Evolutionary conservation across 2,797 vertebrate genomes (phyloP).

Genomic region (Enteromius radiatus): DNA sequence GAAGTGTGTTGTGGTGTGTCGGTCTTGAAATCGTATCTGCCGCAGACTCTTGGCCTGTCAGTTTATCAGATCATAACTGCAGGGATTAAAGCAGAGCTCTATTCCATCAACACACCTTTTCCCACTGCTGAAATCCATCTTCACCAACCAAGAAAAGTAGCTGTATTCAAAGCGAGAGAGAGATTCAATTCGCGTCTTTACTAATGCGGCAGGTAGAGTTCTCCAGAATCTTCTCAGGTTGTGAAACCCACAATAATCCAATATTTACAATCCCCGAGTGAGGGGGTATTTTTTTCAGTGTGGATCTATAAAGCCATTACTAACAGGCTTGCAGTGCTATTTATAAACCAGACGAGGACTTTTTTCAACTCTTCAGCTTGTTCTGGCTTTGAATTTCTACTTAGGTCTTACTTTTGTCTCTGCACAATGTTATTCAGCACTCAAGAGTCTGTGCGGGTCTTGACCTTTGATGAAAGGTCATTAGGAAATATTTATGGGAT

Average conservation of each 20-base stretch:
- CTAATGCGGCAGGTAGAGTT: conserved; percentile 55
- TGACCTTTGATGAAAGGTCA: conserved; percentile 8
- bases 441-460: neutral
- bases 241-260: conserved; percentile 64
- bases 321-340: conserved; percentile 64
- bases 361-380: conserved; percentile 40
- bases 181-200: conserved; percentile 40
- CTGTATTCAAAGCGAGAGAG: conserved; percentile 8
- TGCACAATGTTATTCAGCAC: conserved; percentile 13
- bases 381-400: conserved; percentile 39
- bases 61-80: conserved; percentile 33
- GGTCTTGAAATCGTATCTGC: neutral
- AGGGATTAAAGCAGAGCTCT: conserved; percentile 18
- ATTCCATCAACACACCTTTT: conserved; percentile 11
- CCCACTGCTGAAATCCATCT: conserved; percentile 31
- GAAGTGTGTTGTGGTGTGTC: neutral
- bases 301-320: conserved; percentile 69
- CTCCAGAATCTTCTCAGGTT: conserved; percentile 55
- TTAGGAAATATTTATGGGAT: neutral
- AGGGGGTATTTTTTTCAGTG: conserved; percentile 54
- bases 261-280: conserved; percentile 64
- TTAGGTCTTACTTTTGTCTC: conserved; percentile 36
- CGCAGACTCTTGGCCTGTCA: conserved; percentile 8
- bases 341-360: conserved; percentile 58
- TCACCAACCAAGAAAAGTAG: neutral